phyloP scores from a whole-genome alignment of 2,888 invertebrate species.

The Lithophane semibrunnea region DNA sequence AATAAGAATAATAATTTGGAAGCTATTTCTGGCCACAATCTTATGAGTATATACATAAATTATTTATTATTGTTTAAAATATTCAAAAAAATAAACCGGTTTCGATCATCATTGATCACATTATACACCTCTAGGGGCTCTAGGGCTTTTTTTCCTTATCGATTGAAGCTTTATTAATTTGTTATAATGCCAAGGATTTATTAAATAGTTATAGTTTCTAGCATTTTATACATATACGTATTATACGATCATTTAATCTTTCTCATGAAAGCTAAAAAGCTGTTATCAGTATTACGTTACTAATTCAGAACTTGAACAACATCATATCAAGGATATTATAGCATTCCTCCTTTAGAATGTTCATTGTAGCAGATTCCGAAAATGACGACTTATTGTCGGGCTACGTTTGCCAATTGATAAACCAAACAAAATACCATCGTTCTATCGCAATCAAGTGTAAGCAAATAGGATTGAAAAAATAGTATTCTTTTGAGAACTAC shows the following conservation, averaged over 20 bases:
- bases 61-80: conserved; percentile 8
- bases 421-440: background rate
- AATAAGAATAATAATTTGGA: background rate
- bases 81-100: background rate
- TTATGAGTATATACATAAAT: conserved; percentile 10
- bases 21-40: conserved; percentile 16
- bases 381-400: background rate
- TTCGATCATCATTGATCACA: background rate
- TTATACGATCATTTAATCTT: no score
- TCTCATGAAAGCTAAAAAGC: background rate
- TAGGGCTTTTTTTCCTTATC: background rate
- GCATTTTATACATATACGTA: no score
- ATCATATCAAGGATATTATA: conserved; percentile 21
- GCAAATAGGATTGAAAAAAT: background rate
- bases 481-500: background rate
- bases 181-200: background rate
- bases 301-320: background rate
- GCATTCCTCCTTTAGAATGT: conserved; percentile 31
- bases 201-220: no score
- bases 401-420: background rate
- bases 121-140: no score
- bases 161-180: background rate
- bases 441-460: background rate
- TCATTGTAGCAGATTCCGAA: conserved; percentile 5
- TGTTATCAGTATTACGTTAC: no score